Percentiles rank a stretch among this genome's conserved stretches.
phyloP scores from a whole-genome alignment of 1,140 invertebrate genomes.

The Drosophila elegans region DNA sequence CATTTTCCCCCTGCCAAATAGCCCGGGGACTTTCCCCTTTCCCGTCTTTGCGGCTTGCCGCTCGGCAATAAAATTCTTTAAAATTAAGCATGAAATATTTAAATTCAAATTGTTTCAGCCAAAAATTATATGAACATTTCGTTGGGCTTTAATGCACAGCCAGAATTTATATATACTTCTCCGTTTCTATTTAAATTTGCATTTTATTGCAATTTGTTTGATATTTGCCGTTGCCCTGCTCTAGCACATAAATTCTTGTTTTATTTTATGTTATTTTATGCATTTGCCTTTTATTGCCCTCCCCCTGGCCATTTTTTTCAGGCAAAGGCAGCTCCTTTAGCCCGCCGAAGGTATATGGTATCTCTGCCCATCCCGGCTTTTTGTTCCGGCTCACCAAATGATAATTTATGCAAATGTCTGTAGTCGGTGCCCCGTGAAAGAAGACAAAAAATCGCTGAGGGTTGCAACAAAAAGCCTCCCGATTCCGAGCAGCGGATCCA shows the following conservation, averaged over 20 bases:
- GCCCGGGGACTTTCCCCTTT: slow-evolving; percentile 37
- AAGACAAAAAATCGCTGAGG: slow-evolving; percentile 65
- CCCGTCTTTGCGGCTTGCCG: slow-evolving; percentile 26
- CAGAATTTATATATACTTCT: slow-evolving; percentile 45
- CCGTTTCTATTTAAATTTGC: slow-evolving; percentile 67
- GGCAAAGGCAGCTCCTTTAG: slow-evolving; percentile 8
- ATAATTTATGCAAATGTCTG: slow-evolving; percentile 83
- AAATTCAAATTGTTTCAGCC: slow-evolving; percentile 55
- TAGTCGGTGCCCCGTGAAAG: slow-evolving; percentile 37
- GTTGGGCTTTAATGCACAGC: slow-evolving; percentile 59
- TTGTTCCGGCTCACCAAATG: slow-evolving; percentile 72
- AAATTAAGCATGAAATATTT: slow-evolving; percentile 77
- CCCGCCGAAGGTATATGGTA: slow-evolving; percentile 23
- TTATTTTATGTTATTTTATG: slow-evolving; percentile 82
- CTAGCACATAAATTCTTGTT: slow-evolving; percentile 75
- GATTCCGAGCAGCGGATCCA: slow-evolving; percentile 25
- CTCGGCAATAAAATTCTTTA: slow-evolving; percentile 41
- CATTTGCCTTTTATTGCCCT: slow-evolving; percentile 79
- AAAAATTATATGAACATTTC: slow-evolving; percentile 29
- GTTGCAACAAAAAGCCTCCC: slow-evolving; percentile 63
- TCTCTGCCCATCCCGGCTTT: slow-evolving; percentile 8
- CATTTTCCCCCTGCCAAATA: slow-evolving; percentile 27
- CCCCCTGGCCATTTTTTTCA: slow-evolving; percentile 36
- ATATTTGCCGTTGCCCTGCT: slow-evolving; percentile 57
- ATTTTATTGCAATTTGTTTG: slow-evolving; percentile 81